Conservation (phyloP, 1,140 invertebrate species). For the Plutomurus gul region DNA sequence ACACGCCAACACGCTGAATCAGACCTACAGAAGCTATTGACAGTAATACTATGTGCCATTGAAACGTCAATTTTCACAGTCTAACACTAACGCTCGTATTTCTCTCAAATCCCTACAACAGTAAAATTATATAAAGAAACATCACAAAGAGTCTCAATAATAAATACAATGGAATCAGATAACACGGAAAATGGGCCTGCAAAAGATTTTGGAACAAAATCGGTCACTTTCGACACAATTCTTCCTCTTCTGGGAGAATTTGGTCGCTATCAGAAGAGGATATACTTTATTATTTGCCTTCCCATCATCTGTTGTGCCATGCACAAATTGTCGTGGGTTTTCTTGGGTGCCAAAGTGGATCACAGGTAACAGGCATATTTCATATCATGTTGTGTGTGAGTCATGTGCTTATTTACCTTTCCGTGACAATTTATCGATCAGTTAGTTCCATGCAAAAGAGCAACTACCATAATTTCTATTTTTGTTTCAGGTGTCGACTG, state of each 20-base stretch:
- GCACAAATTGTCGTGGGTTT: constrained; percentile 75
- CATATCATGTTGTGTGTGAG: too few species aligned
- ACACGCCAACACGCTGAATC: too few species aligned
- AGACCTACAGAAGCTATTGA: too few species aligned
- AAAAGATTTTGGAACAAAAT: background rate
- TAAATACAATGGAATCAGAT: background rate
- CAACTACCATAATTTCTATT: background rate
- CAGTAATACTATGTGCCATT: too few species aligned
- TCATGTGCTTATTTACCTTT: too few species aligned
- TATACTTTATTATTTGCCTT: constrained; percentile 72
- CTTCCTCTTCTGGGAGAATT: constrained; percentile 72
- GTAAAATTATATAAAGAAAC: too few species aligned
- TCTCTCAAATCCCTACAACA: too few species aligned
- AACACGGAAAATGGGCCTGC: background rate
- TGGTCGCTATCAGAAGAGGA: constrained; percentile 71
- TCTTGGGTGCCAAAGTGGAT: constrained; percentile 68
- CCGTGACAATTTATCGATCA: background rate
- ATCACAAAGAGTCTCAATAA: background rate
- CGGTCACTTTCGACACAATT: constrained; percentile 75
- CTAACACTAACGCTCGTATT: too few species aligned
- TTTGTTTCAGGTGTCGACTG: constrained; percentile 63
- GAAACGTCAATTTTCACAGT: too few species aligned
- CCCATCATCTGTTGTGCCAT: constrained; percentile 74
- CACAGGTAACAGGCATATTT: constrained; percentile 60
- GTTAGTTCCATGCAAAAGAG: too few species aligned